Percentiles rank a stretch among this genome's conserved stretches.
phyloP scores from a whole-genome alignment of 2,888 invertebrate species.

The Limnephilus lunatus region DNA sequence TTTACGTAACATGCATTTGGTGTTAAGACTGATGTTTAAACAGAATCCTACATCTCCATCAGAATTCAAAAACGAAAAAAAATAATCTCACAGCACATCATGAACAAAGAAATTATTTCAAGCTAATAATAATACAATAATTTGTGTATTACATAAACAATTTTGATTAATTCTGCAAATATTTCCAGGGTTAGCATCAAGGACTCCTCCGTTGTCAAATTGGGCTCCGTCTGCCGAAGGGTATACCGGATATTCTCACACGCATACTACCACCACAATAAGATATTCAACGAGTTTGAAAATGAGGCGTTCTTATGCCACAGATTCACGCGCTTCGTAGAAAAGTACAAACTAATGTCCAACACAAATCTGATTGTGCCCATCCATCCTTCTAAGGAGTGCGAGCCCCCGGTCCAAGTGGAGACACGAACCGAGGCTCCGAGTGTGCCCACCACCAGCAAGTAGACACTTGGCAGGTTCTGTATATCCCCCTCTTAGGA shows the following conservation, averaged over 20 bases:
- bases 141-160: not conserved
- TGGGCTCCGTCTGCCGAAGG: slow-evolving; percentile 98
- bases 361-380: slow-evolving; percentile 99
- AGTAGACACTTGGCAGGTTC: slow-evolving; percentile 45
- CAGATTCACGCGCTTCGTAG: slow-evolving; percentile 97
- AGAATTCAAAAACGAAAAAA: not conserved
- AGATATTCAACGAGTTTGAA: slow-evolving; percentile 98
- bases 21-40: not conserved
- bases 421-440: slow-evolving; percentile 72
- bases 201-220: slow-evolving; percentile 98
- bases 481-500: slow-evolving; percentile 14
- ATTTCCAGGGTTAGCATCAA: slow-evolving; percentile 96
- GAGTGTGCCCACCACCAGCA: slow-evolving; percentile 60
- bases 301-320: slow-evolving; percentile 96
- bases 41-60: not conserved
- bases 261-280: slow-evolving; percentile 98
- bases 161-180: not conserved
- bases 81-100: not conserved
- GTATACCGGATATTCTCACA: slow-evolving; percentile 99
- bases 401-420: slow-evolving; percentile 71
- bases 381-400: slow-evolving; percentile 74
- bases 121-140: not conserved
- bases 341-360: slow-evolving; percentile 98
- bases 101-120: not conserved
- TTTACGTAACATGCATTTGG: not conserved